These are phyloP conservation scores for Mesopsocus fuscifrons DNA, from an alignment of 2,888 invertebrate species.

Conservation along the genomic window DNA sequence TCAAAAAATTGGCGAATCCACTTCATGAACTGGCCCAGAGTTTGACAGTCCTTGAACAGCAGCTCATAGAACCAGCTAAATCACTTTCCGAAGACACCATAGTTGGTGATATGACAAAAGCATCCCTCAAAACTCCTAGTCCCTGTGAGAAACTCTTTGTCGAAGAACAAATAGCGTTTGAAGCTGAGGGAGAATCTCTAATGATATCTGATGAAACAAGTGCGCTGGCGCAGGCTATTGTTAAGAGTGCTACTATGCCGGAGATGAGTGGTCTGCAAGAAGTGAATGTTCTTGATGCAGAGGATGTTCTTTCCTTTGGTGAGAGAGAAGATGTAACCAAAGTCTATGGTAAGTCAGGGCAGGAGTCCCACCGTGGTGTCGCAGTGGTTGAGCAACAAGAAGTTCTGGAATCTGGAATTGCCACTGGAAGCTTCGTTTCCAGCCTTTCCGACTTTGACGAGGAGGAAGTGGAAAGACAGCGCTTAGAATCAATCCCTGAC, in stretches of 20 bases:
- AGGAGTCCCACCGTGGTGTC: neutral
- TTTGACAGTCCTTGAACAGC: neutral
- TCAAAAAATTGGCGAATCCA: neutral
- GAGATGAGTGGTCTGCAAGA: neutral
- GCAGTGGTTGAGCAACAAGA: slow-evolving; percentile 24
- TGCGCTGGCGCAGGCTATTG: neutral
- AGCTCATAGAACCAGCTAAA: slow-evolving; percentile 13
- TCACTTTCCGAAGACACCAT: neutral
- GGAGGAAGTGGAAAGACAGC: slow-evolving; percentile 2
- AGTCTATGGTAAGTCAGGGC: neutral
- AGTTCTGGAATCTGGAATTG: slow-evolving; percentile 23
- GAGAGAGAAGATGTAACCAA: neutral
- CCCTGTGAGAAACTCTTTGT: slow-evolving; percentile 8
- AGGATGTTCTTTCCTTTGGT: neutral
- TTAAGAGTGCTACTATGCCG: slow-evolving; percentile 4
- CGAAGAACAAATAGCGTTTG: slow-evolving; percentile 12
- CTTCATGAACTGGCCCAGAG: neutral
- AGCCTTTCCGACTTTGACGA: slow-evolving; percentile 10
- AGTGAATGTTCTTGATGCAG: neutral
- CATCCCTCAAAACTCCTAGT: neutral
- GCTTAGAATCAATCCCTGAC: slow-evolving; percentile 4
- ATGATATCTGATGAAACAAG: slow-evolving; percentile 4
- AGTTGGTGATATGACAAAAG: neutral
- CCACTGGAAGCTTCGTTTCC: slow-evolving; percentile 15
- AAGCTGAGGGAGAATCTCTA: slow-evolving; percentile 10